A percentile compares a stretch with the other conserved stretches of the same genome.
These are phyloP conservation scores for Prunella fulvescens DNA, from an alignment of 2,113 vertebrate genomes.

Conservation along the genomic window DNA sequence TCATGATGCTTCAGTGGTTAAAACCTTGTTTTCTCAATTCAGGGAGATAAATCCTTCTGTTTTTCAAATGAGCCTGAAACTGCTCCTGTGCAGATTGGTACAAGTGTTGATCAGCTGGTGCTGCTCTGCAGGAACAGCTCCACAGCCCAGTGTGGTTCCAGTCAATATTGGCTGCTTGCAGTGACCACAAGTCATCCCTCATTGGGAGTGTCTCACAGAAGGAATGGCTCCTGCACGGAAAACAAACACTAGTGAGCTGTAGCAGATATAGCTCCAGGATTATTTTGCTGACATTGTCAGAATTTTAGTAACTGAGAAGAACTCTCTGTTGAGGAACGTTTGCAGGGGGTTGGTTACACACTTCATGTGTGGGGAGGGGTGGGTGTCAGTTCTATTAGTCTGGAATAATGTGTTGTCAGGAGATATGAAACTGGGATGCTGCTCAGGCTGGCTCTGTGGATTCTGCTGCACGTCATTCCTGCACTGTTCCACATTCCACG, in stretches of 20 bases:
- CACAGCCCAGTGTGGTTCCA: neutral
- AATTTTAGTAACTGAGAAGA: neutral
- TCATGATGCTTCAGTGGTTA: neutral
- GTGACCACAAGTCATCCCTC: neutral
- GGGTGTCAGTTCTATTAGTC: neutral
- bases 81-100: neutral
- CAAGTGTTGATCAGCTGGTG: neutral
- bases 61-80: neutral
- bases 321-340: neutral
- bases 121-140: neutral
- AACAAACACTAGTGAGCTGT: neutral
- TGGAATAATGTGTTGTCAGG: neutral
- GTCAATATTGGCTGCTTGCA: neutral
- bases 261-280: neutral
- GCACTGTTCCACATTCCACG: rapidly evolving
- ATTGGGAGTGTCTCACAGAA: neutral
- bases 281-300: neutral
- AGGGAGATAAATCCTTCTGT: neutral
- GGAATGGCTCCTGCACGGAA: neutral
- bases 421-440: neutral
- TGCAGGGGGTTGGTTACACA: neutral
- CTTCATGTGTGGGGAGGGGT: neutral
- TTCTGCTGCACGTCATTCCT: neutral
- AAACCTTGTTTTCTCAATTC: neutral
- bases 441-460: neutral